Evolutionary conservation across 2,797 vertebrate genomes (phyloP).

Genomic region (Columba guinea): DNA sequence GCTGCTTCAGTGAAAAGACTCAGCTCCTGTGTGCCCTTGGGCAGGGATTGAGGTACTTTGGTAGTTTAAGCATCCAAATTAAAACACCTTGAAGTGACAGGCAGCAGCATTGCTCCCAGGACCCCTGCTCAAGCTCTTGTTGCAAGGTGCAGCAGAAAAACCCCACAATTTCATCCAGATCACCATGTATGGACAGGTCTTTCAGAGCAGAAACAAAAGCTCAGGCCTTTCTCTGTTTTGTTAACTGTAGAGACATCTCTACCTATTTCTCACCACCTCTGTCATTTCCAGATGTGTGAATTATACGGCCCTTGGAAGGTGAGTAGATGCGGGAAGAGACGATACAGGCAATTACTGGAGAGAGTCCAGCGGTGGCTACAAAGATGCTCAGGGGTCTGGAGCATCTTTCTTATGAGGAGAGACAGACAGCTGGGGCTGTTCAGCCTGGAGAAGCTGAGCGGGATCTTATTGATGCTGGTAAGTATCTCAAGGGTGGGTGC

Average conservation of each 20-base stretch:
- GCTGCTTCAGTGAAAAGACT: conserved; percentile 62
- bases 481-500: too few species aligned
- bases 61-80: conserved; percentile 57
- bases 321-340: not conserved
- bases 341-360: not conserved
- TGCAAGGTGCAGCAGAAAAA: not conserved
- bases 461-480: too few species aligned
- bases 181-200: not conserved
- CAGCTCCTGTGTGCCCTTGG: conserved; percentile 46
- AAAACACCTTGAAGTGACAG: conserved; percentile 53
- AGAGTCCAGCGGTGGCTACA: too few species aligned
- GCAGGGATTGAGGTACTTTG: conserved; percentile 51
- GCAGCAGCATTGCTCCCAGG: not conserved
- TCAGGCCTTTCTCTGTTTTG: not conserved
- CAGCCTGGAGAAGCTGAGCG: too few species aligned
- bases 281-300: not conserved
- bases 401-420: too few species aligned
- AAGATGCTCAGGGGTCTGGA: too few species aligned
- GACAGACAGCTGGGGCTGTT: too few species aligned
- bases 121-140: not conserved
- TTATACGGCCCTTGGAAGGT: not conserved
- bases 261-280: not conserved
- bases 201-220: not conserved
- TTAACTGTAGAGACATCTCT: not conserved
- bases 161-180: not conserved